Conservation (phyloP, 2,888 invertebrate genomes). For the Amaurobius ferox region DNA sequence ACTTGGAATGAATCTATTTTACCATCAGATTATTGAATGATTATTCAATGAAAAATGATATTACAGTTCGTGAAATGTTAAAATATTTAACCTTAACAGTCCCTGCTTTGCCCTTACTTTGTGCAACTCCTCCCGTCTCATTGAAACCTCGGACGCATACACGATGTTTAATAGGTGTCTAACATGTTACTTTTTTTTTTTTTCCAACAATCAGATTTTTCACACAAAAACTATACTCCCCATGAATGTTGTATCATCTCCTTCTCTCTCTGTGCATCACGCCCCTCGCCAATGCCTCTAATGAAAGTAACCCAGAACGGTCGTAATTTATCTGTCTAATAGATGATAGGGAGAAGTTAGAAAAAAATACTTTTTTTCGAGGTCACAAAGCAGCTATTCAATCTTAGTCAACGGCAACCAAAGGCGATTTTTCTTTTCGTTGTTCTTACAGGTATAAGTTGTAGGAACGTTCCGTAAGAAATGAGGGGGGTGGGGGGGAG, state of each 20-base stretch:
- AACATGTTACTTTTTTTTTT: not conserved
- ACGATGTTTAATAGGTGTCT: slow-evolving; percentile 3
- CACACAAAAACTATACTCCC: slow-evolving; percentile 18
- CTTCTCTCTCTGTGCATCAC: slow-evolving; percentile 42
- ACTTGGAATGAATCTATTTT: slow-evolving; percentile 11
- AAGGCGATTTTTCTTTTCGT: slow-evolving; percentile 36
- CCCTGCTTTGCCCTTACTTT: not conserved
- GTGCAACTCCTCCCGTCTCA: not conserved
- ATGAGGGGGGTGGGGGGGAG: not conserved
- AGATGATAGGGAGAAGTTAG: slow-evolving; percentile 35
- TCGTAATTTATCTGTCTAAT: slow-evolving; percentile 71
- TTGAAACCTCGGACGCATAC: not conserved
- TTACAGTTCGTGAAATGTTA: not conserved
- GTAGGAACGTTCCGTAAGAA: not conserved
- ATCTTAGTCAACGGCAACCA: slow-evolving; percentile 66
- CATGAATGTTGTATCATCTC: slow-evolving; percentile 38
- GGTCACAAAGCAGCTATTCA: slow-evolving; percentile 69
- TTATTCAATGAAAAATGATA: not conserved
- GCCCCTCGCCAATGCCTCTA: slow-evolving; percentile 33
- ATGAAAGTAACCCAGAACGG: slow-evolving; percentile 51
- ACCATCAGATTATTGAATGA: slow-evolving; percentile 2
- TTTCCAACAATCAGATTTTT: slow-evolving; percentile 18
- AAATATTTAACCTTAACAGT: not conserved
- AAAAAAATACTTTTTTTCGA: slow-evolving; percentile 47
- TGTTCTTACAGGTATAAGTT: slow-evolving; percentile 10